Evolutionary conservation across 2,888 invertebrate species (phyloP).

Genomic region (Arenicola marina): DNA sequence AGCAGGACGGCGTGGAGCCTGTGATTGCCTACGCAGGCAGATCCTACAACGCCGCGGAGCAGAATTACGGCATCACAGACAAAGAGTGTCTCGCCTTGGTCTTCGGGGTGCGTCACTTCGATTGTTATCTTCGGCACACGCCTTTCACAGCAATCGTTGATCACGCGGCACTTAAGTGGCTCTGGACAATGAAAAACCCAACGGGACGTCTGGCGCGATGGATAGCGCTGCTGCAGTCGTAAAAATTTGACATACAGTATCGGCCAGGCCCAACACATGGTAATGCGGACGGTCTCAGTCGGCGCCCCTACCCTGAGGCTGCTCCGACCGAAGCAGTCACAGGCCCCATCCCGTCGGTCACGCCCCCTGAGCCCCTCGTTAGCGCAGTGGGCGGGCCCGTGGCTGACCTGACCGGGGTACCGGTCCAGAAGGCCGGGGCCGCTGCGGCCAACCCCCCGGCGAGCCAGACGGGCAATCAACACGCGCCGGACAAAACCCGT

Average conservation of each 20-base stretch:
- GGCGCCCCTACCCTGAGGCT: not conserved
- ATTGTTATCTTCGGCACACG: not conserved
- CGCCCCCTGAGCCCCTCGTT: too few species aligned
- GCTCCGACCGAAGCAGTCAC: too few species aligned
- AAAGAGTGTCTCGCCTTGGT: slow-evolving; percentile 11
- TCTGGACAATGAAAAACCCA: not conserved
- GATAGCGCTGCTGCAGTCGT: not conserved
- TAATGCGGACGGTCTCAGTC: not conserved
- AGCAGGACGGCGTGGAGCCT: not conserved
- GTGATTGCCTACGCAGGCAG: slow-evolving; percentile 7
- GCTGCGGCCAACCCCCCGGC: too few species aligned
- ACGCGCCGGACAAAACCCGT: too few species aligned
- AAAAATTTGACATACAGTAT: not conserved
- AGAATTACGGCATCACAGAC: slow-evolving; percentile 2
- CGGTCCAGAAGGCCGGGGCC: too few species aligned
- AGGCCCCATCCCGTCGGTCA: too few species aligned
- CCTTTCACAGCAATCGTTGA: not conserved
- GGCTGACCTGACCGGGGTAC: too few species aligned
- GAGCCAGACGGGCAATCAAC: too few species aligned
- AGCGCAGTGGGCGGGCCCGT: too few species aligned
- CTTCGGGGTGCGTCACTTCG: slow-evolving; percentile 4
- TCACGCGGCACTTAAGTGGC: not conserved
- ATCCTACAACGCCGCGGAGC: not conserved
- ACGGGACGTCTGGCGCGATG: not conserved
- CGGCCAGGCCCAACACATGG: not conserved